Evolutionary conservation across 2,797 vertebrate species (phyloP), one percentile per base, ranked within the genome.

Genomic region (Parotocinclus haroldoi): DNA sequence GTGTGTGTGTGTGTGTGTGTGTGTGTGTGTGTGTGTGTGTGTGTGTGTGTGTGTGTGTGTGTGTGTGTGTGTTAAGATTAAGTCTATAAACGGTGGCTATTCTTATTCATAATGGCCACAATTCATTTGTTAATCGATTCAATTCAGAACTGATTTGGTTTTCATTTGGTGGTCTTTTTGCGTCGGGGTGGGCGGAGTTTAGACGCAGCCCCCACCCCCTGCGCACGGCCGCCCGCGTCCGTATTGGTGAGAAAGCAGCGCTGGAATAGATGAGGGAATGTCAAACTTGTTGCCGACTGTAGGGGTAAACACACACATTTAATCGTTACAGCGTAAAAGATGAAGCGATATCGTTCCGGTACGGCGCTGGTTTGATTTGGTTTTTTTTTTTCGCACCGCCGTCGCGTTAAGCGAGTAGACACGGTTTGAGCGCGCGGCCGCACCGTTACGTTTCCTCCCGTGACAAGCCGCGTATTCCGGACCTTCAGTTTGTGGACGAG

Each of bases 211-310:
- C 17, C 71, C 73, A 58, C 77, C 77, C 76, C 71, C 65, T 50
- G 76, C 71, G 64, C 71, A 77, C 69, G 71, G 72, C 63, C 58
- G 58, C 55, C 27, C 59, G 56, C 56, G 63, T 59, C 63, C 54
- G 73, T 66, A 65, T 73, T 73, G 73, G 69, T 58, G 73, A 66
- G 60, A 51, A 39, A 40, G 62, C 54, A 18, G 67, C 76, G 63
- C 63, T 68, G 76, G 65, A 56, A 37, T 49, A 66, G 68, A 76
- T 73, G 77, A 76, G 77, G 68, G 77, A 76, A 78, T 63, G 77
- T 73, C 77, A 78, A 78, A 78, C 74, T 78, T 78, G 77, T 78
- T 78, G 77, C 77, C 64, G 76, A 76, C 65, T 57, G 59, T 66
- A 50, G 73, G 51, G 66, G 37, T 69, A 66, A 67, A 70, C 66